These are phyloP conservation scores for Petaurus breviceps DNA, from an alignment of 2,113 vertebrate genomes.

Conservation along the genomic window DNA sequence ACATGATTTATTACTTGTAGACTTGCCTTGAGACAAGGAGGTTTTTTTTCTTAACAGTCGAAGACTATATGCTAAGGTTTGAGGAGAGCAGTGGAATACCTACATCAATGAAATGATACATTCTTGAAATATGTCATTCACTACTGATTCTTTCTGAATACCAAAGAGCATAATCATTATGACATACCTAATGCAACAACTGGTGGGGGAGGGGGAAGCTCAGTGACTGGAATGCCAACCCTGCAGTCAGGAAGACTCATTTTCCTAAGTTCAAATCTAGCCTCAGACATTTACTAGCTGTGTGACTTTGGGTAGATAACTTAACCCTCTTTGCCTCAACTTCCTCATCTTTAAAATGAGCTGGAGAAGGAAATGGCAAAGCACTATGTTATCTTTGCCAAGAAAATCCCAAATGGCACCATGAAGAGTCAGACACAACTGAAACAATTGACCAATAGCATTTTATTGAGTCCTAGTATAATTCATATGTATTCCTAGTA, in stretches of 20 bases:
- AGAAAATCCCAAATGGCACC: background rate
- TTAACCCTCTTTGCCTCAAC: background rate
- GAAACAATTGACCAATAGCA: background rate
- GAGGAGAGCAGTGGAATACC: no score
- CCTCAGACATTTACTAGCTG: background rate
- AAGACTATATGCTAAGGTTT: no score
- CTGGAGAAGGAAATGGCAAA: background rate
- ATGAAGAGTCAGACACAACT: background rate
- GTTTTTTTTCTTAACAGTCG: background rate
- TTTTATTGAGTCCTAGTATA: background rate
- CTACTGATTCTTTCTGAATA: background rate
- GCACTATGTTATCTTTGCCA: background rate
- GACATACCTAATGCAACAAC: background rate
- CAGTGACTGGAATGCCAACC: background rate
- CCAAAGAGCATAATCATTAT: background rate
- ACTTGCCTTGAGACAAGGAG: background rate
- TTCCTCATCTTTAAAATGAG: background rate
- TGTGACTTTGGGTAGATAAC: background rate
- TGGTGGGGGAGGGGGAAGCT: no score
- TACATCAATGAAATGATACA: background rate
- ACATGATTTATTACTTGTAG: background rate
- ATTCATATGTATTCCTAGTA: background rate
- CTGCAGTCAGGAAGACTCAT: background rate
- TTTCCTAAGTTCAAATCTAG: background rate
- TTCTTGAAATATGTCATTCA: background rate